phyloP scores from a whole-genome alignment of 2,113 vertebrate species.

The Cephalopholis sonnerati region DNA sequence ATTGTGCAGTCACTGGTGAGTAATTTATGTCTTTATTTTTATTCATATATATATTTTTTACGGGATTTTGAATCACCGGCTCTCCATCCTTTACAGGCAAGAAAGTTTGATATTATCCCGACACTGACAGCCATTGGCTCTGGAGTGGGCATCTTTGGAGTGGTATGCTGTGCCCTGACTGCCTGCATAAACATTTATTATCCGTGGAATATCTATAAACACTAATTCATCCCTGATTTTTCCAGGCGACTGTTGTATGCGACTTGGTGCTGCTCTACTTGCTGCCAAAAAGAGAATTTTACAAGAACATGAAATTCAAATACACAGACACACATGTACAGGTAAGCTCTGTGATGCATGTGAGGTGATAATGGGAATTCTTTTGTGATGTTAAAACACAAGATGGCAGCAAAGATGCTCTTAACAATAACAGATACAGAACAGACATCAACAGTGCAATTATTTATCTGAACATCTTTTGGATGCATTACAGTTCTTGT shows the following conservation, averaged over 20 bases:
- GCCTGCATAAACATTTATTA: neutral
- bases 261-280: conserved; percentile 93
- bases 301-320: conserved; percentile 98
- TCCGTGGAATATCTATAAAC: neutral
- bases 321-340: conserved; percentile 78
- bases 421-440: neutral
- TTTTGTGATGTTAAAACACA: conserved; percentile 46
- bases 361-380: neutral
- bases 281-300: conserved; percentile 92
- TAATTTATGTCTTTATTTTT: neutral
- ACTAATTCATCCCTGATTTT: neutral
- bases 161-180: conserved; percentile 86
- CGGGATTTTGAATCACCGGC: accelerated
- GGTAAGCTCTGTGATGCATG: conserved; percentile 61
- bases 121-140: conserved; percentile 97
- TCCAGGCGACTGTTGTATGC: conserved; percentile 95
- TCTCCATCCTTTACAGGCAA: conserved; percentile 84
- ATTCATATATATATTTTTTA: neutral
- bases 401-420: conserved; percentile 69
- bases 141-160: conserved; percentile 97
- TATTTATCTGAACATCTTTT: neutral
- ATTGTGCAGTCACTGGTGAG: conserved; percentile 93
- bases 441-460: neutral
- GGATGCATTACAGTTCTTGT: too few species aligned
- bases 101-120: conserved; percentile 97